Base-by-base conservation (phyloP, 2,113 vertebrate species). In the Dicrurus megarhynchus region DNA sequence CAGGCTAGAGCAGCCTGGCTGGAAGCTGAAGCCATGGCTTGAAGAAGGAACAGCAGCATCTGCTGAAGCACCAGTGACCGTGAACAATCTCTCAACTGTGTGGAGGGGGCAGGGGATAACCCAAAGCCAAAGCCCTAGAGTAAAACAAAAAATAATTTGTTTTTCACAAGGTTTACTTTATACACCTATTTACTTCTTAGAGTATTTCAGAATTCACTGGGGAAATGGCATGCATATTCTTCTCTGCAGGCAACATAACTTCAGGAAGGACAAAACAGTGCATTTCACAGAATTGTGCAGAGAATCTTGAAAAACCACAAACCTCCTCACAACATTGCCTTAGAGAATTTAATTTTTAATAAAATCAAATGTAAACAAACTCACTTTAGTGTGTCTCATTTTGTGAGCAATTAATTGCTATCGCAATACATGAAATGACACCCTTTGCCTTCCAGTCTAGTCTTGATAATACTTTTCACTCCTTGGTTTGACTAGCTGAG, bases 81-180 rank as follows among this genome's bases (percentile, higher is more conserved):
- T 4, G 6, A 82, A 6, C 35, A 44, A 23, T 47, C 44, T 67
- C 47, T 32, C 33, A 32, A 5, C 4, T 32, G 6, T 35, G 28
- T 24, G 26, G 21, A 79, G 7, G 8, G 27, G 11, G 6, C 0
- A 0, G 10, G 11, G 13, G 1, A 44, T 16, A 61, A 70, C 10
- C 7, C 37, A 91, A 86, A 92, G 39, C 7, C 37, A 91, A 86
- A 92, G 39, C 23, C 23, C 61, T 33, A 67, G 16, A 28, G 8
- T 52, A 35, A 59, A 79, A 52, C 4, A 52, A 67, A 59, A 33
- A 53, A 39, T 1, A 26, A n/a, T 24, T 73, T 6, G 39, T 42
- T 75, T 68, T 64, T 67, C 50, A 81, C 46, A 63, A 27, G n/a
- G 37, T 33, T 89, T 65, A 63, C 41, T 70, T 84, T 82, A 47